Conservation (phyloP, 2,797 vertebrate species). For the Molossus molossus region DNA sequence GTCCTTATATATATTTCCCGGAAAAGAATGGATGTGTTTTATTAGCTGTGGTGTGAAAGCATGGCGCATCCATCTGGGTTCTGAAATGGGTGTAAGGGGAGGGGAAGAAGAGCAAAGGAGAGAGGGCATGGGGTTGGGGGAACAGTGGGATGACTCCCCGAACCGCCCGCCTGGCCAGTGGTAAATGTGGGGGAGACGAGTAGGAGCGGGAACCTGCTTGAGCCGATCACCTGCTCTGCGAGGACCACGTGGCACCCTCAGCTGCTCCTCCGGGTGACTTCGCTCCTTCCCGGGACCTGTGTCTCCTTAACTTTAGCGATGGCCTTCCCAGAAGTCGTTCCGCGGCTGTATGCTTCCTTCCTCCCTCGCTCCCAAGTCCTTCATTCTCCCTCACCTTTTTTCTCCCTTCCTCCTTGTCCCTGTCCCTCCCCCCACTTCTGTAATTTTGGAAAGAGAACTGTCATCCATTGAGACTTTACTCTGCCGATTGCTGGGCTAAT, state of each 20-base stretch:
- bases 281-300: not conserved
- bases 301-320: not conserved
- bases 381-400: rapidly evolving
- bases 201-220: rapidly evolving
- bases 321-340: not conserved
- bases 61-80: not conserved
- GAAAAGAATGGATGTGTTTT: constrained; percentile 8
- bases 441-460: not conserved
- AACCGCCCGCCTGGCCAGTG: not conserved
- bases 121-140: too few species aligned
- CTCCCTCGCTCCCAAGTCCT: not conserved
- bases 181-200: not conserved
- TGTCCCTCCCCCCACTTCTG: not conserved
- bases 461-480: not conserved
- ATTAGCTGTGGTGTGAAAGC: not conserved
- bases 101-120: not conserved
- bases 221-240: not conserved
- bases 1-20: not conserved
- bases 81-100: not conserved
- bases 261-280: not conserved
- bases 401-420: too few species aligned
- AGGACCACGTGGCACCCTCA: rapidly evolving
- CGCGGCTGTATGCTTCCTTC: not conserved
- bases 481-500: not conserved
- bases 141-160: too few species aligned